Conservation (phyloP, 2,888 invertebrate species). For the Anorthoa munda region DNA sequence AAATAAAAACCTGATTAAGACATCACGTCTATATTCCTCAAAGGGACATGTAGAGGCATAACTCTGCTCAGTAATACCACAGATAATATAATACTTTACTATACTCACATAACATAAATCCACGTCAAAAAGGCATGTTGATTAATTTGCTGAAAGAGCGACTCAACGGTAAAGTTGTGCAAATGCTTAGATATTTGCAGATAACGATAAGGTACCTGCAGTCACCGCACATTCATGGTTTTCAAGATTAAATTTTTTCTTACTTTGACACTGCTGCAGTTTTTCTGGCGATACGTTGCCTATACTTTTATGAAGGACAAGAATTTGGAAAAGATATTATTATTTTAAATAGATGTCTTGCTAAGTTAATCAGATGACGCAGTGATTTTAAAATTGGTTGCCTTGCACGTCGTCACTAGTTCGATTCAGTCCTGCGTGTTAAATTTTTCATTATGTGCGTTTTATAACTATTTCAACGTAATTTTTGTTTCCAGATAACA, state of each 20-base stretch:
- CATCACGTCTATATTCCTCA: too few species aligned
- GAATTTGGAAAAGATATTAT: background rate
- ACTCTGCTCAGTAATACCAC: background rate
- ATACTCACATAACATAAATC: background rate
- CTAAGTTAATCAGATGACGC: background rate
- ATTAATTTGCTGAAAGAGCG: background rate
- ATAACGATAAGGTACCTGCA: background rate
- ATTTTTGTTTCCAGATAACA: slow-evolving; percentile 74
- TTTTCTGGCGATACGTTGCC: background rate
- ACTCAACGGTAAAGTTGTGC: background rate
- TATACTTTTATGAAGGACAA: background rate
- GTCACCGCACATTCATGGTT: background rate
- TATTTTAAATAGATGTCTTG: background rate
- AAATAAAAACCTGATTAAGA: too few species aligned
- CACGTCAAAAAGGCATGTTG: background rate
- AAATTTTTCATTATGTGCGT: too few species aligned
- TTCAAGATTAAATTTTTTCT: background rate
- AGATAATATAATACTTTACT: too few species aligned
- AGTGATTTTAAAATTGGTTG: background rate
- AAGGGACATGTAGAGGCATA: background rate
- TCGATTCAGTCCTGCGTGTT: background rate
- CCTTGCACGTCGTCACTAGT: background rate
- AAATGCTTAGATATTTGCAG: background rate
- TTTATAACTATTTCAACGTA: background rate
- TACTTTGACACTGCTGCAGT: background rate